Evolutionary conservation across 2,113 vertebrate species (phyloP).

Genomic region (Noturus placidus): DNA sequence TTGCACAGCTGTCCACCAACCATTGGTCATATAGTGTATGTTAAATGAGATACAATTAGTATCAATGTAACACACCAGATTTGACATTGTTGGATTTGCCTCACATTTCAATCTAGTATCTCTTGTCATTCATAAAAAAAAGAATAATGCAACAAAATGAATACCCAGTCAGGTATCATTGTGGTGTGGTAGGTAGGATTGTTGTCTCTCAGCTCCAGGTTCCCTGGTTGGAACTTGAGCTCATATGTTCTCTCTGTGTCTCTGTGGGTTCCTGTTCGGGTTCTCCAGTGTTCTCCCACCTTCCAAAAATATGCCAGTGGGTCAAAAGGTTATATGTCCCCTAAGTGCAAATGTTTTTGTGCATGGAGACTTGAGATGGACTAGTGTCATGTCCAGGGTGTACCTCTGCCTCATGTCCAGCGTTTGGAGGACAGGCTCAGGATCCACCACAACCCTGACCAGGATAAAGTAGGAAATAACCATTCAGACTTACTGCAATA

Average conservation of each 20-base stretch:
- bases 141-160: neutral
- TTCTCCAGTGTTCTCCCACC: neutral
- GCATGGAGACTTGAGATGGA: neutral
- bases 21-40: neutral
- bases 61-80: neutral
- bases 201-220: neutral
- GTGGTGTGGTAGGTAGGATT: neutral
- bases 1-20: neutral
- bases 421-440: neutral
- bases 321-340: neutral
- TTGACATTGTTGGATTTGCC: neutral
- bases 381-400: neutral
- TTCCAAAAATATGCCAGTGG: neutral
- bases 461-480: neutral
- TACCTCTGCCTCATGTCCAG: neutral
- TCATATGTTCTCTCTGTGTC: neutral
- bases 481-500: neutral
- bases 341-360: neutral
- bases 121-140: neutral
- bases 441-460: neutral
- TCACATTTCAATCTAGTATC: neutral
- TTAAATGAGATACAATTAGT: neutral
- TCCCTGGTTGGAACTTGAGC: neutral
- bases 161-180: neutral
- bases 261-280: neutral